Percentiles rank a stretch among this genome's conserved stretches.
Evolutionary conservation across 2,888 invertebrate species (phyloP).

Genomic region (Lamellibrachia satsuma): DNA sequence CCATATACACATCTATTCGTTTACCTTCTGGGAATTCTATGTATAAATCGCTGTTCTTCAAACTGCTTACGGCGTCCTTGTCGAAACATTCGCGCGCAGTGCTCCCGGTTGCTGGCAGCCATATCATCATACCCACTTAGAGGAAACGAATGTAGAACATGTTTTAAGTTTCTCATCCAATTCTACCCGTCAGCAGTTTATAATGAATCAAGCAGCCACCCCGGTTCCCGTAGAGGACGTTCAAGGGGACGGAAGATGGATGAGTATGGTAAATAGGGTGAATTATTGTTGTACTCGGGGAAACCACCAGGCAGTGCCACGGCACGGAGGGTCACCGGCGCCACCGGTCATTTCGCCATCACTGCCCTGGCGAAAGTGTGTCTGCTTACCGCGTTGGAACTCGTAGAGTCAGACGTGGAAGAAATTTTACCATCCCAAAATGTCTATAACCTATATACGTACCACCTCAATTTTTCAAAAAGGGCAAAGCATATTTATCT

Average conservation of each 20-base stretch:
- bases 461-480: too few species aligned
- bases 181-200: slow-evolving; percentile 13
- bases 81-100: slow-evolving; percentile 5
- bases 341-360: neutral
- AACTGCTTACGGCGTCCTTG: neutral
- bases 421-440: neutral
- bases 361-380: neutral
- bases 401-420: neutral
- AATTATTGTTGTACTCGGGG: neutral
- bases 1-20: too few species aligned
- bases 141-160: neutral
- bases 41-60: too few species aligned
- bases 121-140: neutral
- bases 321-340: too few species aligned
- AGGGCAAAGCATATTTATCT: too few species aligned
- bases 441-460: neutral
- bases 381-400: neutral
- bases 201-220: slow-evolving; percentile 74
- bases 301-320: neutral
- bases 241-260: slow-evolving; percentile 87
- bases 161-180: neutral
- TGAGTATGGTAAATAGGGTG: slow-evolving; percentile 74
- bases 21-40: too few species aligned
- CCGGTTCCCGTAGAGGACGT: slow-evolving; percentile 79
- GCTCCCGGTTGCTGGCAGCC: slow-evolving; percentile 13